A percentile compares a stretch with the other conserved stretches of the same genome.
These are phyloP conservation scores for Podarcis siculus DNA, from an alignment of 2,797 vertebrate genomes.

Conservation along the genomic window DNA sequence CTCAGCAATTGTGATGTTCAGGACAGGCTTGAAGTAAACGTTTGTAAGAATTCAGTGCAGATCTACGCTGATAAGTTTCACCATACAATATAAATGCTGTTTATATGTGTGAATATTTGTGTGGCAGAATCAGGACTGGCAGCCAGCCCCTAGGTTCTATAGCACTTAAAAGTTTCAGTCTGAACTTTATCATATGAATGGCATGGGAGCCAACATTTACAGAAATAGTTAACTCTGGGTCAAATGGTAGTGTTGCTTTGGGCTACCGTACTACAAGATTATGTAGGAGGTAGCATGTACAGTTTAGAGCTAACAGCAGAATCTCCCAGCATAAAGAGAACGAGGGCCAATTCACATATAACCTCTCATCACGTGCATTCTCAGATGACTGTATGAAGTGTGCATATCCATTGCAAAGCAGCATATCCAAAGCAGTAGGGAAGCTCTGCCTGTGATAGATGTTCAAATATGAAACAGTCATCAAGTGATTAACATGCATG, in stretches of 20 bases:
- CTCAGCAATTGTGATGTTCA: not conserved
- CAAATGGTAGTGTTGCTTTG: not conserved
- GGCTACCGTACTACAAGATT: not conserved
- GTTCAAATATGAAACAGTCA: not conserved
- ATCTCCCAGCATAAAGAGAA: constrained; percentile 15
- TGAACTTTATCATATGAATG: not conserved
- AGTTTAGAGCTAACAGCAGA: constrained; percentile 7
- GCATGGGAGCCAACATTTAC: not conserved
- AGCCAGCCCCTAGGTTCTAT: not conserved
- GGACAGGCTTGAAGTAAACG: not conserved
- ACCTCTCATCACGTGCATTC: not conserved
- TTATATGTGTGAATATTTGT: not conserved
- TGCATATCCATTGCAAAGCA: not conserved
- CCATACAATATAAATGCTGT: not conserved
- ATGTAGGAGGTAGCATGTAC: not conserved
- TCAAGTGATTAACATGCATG: not conserved
- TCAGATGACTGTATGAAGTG: not conserved
- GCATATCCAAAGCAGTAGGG: not conserved
- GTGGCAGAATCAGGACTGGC: not conserved
- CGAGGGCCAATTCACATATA: not conserved
- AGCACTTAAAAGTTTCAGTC: too few species aligned
- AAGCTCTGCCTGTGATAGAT: not conserved
- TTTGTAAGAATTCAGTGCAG: not conserved
- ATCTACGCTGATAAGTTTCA: not conserved
- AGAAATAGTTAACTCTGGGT: not conserved